Base-by-base conservation (phyloP, 2,888 invertebrate species). In the Meghimatium bilineatum region DNA sequence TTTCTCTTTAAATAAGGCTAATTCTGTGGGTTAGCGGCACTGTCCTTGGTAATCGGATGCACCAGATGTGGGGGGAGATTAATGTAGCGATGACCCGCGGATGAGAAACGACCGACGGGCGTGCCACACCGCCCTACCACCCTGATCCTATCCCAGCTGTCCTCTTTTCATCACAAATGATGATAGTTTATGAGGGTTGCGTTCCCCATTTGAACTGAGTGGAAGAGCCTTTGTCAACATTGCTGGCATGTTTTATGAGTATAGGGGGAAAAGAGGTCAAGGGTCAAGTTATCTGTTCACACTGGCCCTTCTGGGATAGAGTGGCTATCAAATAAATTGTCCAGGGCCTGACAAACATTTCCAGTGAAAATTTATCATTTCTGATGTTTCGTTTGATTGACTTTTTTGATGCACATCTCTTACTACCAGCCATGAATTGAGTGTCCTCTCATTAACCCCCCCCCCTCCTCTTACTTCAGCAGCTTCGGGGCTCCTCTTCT, bases 141-240 rank as follows among this genome's bases (percentile, higher is more conserved):
- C 26, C 79, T 29, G 1, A 67, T 26, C 34, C 32, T 44, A 44
- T 67, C 67, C 23, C n/a, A 49, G 29, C 79, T 79, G 79, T 79
- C 79, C 49, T 36, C 67, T n/a, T 44, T 32, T 67, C 67, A 38
- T 66, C 67, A 38, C 44, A 49, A 29, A 66, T 29, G 67, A 79
- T 79, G 29, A 67, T 38, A 79, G 66, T 79, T 79, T 79, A 79
- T 69, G 79, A 79, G 67, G 67, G 14, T 44, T 67, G 44, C 23
- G 20, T 29, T 20, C 67, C 79, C 66, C 32, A 67, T 66, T 67
- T 49, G 69, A 38, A 32, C 34, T 12, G 10, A 44, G 67, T 44
- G 67, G 79, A 79, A 79, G 66, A 49, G 79, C 12, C 67, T 67
- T 67, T 67, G 67, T 67, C 67, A 67, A 67, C 67, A 77, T 60